Percentiles rank a stretch among this genome's conserved stretches.
Evolutionary conservation across 2,888 invertebrate genomes (phyloP).

Genomic region (Lasioglossum pauxillum): DNA sequence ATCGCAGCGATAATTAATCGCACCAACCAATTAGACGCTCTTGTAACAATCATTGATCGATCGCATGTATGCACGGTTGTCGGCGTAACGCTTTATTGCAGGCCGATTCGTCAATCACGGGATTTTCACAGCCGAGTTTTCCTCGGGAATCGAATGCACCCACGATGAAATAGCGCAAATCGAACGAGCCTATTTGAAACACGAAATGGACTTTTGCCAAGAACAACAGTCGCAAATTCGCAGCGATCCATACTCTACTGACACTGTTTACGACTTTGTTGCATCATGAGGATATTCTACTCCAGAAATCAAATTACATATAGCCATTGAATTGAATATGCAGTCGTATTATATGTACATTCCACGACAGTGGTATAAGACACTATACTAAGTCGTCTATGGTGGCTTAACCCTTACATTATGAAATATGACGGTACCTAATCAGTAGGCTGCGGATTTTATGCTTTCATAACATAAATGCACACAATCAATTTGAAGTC

Average conservation of each 20-base stretch:
- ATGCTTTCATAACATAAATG: too few species aligned
- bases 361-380: too few species aligned
- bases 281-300: background rate
- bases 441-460: too few species aligned
- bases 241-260: background rate
- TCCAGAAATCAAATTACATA: too few species aligned
- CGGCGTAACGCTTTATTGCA: background rate
- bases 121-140: constrained; percentile 25
- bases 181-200: background rate
- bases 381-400: too few species aligned
- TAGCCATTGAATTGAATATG: too few species aligned
- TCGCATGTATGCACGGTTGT: background rate
- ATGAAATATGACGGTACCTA: too few species aligned
- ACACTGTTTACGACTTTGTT: background rate
- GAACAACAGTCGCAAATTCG: background rate
- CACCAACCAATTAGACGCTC: constrained; percentile 64
- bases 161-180: background rate
- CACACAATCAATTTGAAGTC: too few species aligned
- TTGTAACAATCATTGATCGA: constrained; percentile 35
- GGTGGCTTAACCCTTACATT: too few species aligned
- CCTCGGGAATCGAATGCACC: background rate
- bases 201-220: constrained; percentile 6
- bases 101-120: background rate
- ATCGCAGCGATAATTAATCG: constrained; percentile 62
- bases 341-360: too few species aligned